Conservation (phyloP, 2,888 invertebrate genomes). For the Tipula confusa region DNA sequence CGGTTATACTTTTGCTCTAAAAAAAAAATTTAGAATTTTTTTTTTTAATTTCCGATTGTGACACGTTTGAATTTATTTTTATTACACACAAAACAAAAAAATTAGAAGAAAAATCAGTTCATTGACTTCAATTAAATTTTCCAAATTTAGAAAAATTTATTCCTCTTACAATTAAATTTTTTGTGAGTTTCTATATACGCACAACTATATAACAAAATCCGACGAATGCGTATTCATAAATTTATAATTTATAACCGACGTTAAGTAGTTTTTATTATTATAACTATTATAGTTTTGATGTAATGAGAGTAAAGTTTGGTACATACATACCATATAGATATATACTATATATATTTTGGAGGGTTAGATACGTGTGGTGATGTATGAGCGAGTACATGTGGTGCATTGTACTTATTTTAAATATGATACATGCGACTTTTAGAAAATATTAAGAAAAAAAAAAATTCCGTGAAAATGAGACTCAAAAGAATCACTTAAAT, state of each 20-base stretch:
- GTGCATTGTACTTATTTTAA: neutral
- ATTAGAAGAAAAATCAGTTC: neutral
- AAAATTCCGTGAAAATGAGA: neutral
- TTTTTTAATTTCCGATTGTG: constrained; percentile 8
- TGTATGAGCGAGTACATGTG: neutral
- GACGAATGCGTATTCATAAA: neutral
- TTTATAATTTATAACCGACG: constrained; percentile 20
- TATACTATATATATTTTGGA: neutral
- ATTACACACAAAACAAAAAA: neutral
- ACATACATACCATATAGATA: neutral
- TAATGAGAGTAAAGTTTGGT: neutral
- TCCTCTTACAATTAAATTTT: constrained; percentile 1
- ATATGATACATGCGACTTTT: neutral
- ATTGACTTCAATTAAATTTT: constrained; percentile 25
- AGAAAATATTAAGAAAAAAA: neutral
- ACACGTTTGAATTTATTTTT: constrained; percentile 25
- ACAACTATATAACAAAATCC: neutral
- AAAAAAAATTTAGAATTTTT: neutral
- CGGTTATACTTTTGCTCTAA: neutral
- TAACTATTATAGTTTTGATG: neutral
- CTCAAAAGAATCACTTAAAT: constrained; percentile 5
- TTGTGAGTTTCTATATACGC: neutral
- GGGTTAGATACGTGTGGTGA: neutral
- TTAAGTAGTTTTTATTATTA: constrained; percentile 8
- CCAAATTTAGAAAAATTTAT: constrained; percentile 14